Conservation (phyloP, 1,140 invertebrate genomes). For the Leptonema lineaticorne region DNA sequence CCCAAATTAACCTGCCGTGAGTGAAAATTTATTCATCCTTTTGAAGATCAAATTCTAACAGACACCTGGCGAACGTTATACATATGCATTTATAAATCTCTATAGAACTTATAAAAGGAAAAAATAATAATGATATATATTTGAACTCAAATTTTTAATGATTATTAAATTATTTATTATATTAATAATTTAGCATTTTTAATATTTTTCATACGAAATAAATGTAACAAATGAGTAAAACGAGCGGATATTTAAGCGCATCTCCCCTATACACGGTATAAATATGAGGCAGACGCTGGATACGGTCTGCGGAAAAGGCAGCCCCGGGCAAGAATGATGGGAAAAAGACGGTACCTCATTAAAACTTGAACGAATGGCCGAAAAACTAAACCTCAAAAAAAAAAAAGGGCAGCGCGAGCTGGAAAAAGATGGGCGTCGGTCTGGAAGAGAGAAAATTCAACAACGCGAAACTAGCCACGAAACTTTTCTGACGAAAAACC, state of each 20-base stretch:
- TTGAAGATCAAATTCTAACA: no score
- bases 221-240: neutral
- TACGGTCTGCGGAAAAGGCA: neutral
- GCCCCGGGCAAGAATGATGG: neutral
- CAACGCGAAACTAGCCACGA: neutral
- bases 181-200: no score
- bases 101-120: no score
- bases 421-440: neutral
- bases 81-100: no score
- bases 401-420: no score
- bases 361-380: conserved; percentile 27
- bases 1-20: neutral
- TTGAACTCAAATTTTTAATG: no score
- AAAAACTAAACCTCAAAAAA: conserved; percentile 22
- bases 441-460: neutral
- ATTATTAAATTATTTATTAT: no score
- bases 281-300: neutral
- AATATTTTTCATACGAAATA: no score
- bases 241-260: neutral
- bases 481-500: no score
- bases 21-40: neutral
- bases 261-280: neutral
- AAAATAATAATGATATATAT: no score
- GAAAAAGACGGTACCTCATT: conserved; percentile 15
- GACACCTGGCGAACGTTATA: no score